Percentiles rank a stretch among this genome's conserved stretches.
These are phyloP conservation scores for Glomeris maerens DNA, from an alignment of 1,140 invertebrate species.

Conservation along the genomic window DNA sequence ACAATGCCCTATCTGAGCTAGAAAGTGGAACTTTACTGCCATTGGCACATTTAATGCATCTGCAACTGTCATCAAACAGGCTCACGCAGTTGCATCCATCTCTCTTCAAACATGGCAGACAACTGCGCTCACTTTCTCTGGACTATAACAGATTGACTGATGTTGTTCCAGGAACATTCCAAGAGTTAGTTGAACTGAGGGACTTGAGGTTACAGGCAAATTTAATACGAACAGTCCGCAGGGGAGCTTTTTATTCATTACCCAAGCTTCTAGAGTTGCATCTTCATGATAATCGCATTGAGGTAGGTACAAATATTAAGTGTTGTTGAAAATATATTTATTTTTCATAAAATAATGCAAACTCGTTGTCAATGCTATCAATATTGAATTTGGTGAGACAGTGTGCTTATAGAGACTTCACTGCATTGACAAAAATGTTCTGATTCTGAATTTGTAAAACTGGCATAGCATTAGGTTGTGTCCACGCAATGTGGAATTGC, in stretches of 20 bases:
- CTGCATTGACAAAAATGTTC: too few relatives aligned
- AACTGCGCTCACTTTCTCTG: conserved; percentile 66
- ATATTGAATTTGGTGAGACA: too few relatives aligned
- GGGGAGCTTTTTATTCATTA: conserved; percentile 63
- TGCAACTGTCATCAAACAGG: conserved; percentile 75
- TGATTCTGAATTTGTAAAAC: too few relatives aligned
- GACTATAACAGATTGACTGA: conserved; percentile 77
- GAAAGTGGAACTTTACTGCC: conserved; percentile 55
- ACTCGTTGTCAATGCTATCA: too few relatives aligned
- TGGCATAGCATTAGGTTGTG: too few relatives aligned
- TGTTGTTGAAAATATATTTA: too few relatives aligned
- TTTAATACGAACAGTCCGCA: conserved; percentile 51
- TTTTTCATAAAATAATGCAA: too few relatives aligned
- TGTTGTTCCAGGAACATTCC: conserved; percentile 62
- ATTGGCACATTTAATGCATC: conserved; percentile 56
- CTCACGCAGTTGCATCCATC: conserved; percentile 55
- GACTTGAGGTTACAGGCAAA: conserved; percentile 80
- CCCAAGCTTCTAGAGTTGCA: conserved; percentile 66
- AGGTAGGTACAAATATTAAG: too few relatives aligned
- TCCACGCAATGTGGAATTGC: too few relatives aligned
- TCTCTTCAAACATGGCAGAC: conserved; percentile 54
- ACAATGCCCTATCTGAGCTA: conserved; percentile 65
- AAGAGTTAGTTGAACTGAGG: conserved; percentile 50
- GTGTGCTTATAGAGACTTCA: too few relatives aligned
- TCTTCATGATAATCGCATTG: conserved; percentile 71